Percentiles rank a stretch among this genome's conserved stretches.
Conservation (phyloP, 2,888 invertebrate genomes). For the Unio delphinus region DNA sequence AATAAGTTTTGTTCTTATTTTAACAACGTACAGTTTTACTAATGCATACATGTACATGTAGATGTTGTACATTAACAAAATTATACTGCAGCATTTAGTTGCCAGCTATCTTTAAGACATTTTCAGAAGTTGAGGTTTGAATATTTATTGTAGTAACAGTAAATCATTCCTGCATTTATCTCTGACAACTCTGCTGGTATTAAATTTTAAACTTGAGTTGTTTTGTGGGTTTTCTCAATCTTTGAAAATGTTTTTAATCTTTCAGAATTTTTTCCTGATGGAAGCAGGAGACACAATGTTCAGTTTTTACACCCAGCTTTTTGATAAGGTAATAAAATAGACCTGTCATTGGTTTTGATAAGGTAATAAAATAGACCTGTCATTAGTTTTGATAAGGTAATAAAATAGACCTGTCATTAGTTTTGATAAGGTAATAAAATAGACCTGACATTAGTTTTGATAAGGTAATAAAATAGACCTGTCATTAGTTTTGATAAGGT, state of each 20-base stretch:
- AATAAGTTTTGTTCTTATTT: too few relatives aligned
- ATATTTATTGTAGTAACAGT: too few relatives aligned
- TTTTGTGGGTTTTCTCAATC: not conserved
- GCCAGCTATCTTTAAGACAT: too few relatives aligned
- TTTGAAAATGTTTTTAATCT: conserved; percentile 11
- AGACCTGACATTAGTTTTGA: conserved; percentile 48
- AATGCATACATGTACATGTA: too few relatives aligned
- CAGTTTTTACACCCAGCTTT: conserved; percentile 70
- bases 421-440: not conserved
- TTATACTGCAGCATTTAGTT: too few relatives aligned
- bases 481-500: conserved; percentile 65
- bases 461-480: conserved; percentile 53
- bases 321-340: conserved; percentile 63
- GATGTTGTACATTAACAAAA: too few relatives aligned
- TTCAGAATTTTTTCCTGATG: conserved; percentile 69
- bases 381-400: not conserved
- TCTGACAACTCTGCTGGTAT: not conserved
- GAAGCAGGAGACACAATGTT: conserved; percentile 70
- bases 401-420: not conserved
- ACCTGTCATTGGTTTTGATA: too few relatives aligned
- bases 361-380: not conserved
- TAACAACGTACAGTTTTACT: too few relatives aligned
- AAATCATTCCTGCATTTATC: not conserved
- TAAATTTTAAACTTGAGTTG: not conserved
- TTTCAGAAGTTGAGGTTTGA: too few relatives aligned